Conservation (phyloP, 2,113 vertebrate genomes). For the Ovis canadensis region DNA sequence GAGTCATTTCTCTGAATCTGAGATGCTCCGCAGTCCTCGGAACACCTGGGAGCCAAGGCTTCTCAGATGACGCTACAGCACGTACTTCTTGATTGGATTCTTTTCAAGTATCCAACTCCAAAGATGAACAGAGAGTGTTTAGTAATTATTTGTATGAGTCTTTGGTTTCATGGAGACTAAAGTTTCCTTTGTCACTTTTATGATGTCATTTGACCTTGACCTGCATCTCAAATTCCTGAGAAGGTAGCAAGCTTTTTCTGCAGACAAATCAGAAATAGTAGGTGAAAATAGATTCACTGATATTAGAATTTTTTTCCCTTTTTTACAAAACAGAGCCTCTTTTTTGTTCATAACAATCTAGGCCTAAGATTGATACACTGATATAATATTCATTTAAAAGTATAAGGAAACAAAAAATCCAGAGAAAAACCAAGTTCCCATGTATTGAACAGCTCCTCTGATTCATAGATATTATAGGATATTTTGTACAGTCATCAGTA, state of each 20-base stretch:
- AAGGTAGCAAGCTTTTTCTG: conserved; percentile 11
- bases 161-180: conserved; percentile 72
- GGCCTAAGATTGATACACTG: not conserved
- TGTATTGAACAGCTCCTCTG: not conserved
- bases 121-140: conserved; percentile 47
- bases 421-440: not conserved
- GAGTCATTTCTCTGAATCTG: not conserved
- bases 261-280: not conserved
- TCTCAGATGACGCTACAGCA: not conserved
- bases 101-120: conserved; percentile 40
- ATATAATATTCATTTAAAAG: not conserved
- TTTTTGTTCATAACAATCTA: not conserved
- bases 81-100: conserved; percentile 9
- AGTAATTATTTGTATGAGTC: conserved; percentile 50
- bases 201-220: conserved; percentile 62
- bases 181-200: conserved; percentile 64
- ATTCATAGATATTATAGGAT: not conserved
- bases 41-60: not conserved
- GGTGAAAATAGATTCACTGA: not conserved
- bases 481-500: not conserved
- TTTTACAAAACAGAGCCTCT: not conserved
- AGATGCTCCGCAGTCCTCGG: not conserved
- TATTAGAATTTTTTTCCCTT: not conserved
- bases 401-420: not conserved
- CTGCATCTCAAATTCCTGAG: conserved; percentile 47